Percentiles rank a stretch among this genome's conserved stretches.
Conservation (phyloP, 2,797 vertebrate species). For the Microchirus variegatus region DNA sequence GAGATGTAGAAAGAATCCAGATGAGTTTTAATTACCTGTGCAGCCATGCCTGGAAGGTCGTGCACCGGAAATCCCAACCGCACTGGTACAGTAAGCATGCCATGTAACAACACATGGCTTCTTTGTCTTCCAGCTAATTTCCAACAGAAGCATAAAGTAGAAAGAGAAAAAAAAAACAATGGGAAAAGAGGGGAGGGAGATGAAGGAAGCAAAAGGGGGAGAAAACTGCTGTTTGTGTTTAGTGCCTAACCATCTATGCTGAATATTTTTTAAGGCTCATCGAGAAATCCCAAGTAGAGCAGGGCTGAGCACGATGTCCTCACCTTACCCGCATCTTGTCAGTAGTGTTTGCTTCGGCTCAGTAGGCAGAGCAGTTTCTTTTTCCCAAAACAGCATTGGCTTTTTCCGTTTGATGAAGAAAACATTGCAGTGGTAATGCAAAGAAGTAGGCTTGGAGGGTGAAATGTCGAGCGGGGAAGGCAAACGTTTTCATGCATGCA, state of each 20-base stretch:
- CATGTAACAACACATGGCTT: constrained; percentile 67
- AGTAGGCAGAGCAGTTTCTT: constrained; percentile 54
- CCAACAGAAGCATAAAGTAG: constrained; percentile 56
- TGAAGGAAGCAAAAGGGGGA: constrained; percentile 14
- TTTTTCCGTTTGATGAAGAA: constrained; percentile 46
- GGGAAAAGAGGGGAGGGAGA: constrained; percentile 13
- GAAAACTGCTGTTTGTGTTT: constrained; percentile 39
- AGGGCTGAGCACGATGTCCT: constrained; percentile 36
- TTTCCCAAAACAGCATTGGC: constrained; percentile 37
- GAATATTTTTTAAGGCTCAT: constrained; percentile 38
- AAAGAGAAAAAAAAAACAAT: constrained; percentile 6
- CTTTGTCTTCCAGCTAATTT: constrained; percentile 75
- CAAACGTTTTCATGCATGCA: constrained; percentile 7
- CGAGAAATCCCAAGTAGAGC: constrained; percentile 35
- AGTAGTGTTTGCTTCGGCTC: constrained; percentile 58
- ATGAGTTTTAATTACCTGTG: constrained; percentile 82
- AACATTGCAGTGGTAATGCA: constrained; percentile 30
- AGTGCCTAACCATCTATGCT: constrained; percentile 31
- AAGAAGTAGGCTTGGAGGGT: constrained; percentile 27
- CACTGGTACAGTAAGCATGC: constrained; percentile 62
- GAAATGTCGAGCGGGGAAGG: constrained; percentile 4
- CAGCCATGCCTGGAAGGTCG: constrained; percentile 74
- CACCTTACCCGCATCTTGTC: constrained; percentile 53
- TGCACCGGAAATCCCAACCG: constrained; percentile 75
- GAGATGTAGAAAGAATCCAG: constrained; percentile 72